These are phyloP conservation scores for Apostichopus japonicus DNA, from an alignment of 35 echinoderm and acorn worm species.

Conservation along the genomic window DNA sequence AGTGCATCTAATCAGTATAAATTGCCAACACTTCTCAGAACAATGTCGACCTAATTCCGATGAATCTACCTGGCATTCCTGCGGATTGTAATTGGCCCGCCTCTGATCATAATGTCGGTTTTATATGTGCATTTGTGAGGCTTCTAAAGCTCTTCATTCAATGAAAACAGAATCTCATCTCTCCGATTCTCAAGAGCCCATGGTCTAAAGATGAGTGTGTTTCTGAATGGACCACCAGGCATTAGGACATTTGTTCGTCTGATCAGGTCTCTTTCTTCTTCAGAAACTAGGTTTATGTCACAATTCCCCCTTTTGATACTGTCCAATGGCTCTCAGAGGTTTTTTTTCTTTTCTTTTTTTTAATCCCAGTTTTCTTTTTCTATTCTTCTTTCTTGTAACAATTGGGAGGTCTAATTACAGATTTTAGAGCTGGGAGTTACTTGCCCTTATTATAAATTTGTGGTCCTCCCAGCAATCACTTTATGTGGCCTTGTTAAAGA, in stretches of 20 bases:
- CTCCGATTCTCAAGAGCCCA: background rate
- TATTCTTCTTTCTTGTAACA: constrained; percentile 25
- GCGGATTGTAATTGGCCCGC: background rate
- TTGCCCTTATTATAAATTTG: background rate
- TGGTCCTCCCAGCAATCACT: background rate
- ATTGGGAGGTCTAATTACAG: constrained; percentile 1
- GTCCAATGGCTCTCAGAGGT: background rate
- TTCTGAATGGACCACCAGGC: constrained; percentile 34
- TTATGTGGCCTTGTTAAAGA: constrained; percentile 19
- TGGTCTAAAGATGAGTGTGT: background rate
- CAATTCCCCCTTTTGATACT: background rate
- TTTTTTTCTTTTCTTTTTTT: constrained; percentile 19
- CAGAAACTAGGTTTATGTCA: background rate
- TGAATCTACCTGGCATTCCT: constrained; percentile 5
- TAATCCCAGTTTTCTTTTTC: background rate
- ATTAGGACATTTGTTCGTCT: constrained; percentile 35
- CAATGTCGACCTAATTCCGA: background rate
- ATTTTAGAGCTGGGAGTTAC: too few relatives aligned
- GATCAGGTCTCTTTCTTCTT: constrained; percentile 15
- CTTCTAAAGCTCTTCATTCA: background rate
- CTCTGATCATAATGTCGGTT: constrained; percentile 15
- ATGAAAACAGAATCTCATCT: constrained; percentile 35
- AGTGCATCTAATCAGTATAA: constrained; percentile 31
- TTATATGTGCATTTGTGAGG: constrained; percentile 32
- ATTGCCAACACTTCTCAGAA: constrained; percentile 19